Conservation (phyloP, 2,888 invertebrate species). For the Quadriops clusia region DNA sequence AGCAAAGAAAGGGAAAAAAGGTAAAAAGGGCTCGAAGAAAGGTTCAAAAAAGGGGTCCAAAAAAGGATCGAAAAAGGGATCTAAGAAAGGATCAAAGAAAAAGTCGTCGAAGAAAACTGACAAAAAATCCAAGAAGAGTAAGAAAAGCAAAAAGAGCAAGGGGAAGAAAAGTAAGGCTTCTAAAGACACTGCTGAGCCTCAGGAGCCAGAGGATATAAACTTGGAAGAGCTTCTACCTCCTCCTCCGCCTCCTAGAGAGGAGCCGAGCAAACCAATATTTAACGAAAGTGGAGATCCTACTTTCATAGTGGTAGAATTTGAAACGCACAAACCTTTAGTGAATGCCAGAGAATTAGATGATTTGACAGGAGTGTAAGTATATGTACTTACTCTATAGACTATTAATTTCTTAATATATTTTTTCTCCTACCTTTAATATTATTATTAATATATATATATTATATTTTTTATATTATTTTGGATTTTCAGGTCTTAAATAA, state of each 20-base stretch:
- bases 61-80: conserved; percentile 11
- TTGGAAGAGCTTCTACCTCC: conserved; percentile 15
- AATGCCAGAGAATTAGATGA: conserved; percentile 26
- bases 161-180: conserved; percentile 11
- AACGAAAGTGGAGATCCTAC: conserved; percentile 28
- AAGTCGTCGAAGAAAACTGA: conserved; percentile 6
- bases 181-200: too few species aligned
- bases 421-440: too few species aligned
- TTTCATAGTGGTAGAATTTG: conserved; percentile 32
- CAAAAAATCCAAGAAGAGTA: conserved; percentile 13
- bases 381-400: too few species aligned
- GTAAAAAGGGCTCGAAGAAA: conserved; percentile 9
- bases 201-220: neutral
- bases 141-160: conserved; percentile 14
- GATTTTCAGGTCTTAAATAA: too few species aligned
- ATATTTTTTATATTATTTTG: too few species aligned
- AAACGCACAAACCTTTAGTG: conserved; percentile 26
- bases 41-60: conserved; percentile 5
- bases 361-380: too few species aligned
- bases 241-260: conserved; percentile 20
- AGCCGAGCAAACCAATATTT: conserved; percentile 27
- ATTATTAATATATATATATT: too few species aligned
- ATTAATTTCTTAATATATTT: too few species aligned
- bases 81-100: conserved; percentile 8
- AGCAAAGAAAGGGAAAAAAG: conserved; percentile 10